Evolutionary conservation across 35 echinoderm and acorn worm genomes (phyloP).

Genomic region (Heliocidaris erythrogramma): DNA sequence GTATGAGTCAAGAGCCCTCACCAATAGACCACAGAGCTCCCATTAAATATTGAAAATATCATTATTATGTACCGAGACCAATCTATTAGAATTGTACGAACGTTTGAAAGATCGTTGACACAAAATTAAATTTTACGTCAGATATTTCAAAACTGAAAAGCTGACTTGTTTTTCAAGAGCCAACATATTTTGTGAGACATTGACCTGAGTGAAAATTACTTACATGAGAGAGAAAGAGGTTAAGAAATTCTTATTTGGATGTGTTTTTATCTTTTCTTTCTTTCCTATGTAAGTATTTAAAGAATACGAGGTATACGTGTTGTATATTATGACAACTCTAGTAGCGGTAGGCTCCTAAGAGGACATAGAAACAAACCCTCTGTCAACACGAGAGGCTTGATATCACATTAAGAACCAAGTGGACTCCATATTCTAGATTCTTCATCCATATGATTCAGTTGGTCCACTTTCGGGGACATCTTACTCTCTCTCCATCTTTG

Average conservation of each 20-base stretch:
- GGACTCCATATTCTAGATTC: slow-evolving; percentile 10
- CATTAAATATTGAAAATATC: neutral
- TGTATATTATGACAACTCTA: slow-evolving; percentile 13
- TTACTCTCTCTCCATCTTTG: neutral
- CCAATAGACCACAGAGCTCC: no score
- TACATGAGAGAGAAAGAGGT: neutral
- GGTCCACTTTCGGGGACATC: neutral
- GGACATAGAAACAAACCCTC: neutral
- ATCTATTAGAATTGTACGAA: neutral
- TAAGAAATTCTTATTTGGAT: neutral
- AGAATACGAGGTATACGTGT: neutral
- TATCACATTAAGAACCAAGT: slow-evolving; percentile 11
- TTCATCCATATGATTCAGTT: neutral
- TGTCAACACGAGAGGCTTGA: neutral
- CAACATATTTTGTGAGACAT: neutral
- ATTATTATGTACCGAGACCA: neutral
- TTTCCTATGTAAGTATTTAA: neutral
- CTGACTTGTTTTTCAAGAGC: neutral
- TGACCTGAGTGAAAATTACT: neutral
- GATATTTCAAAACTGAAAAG: neutral
- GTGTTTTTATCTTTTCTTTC: neutral
- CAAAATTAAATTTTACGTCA: neutral
- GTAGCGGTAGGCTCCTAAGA: neutral
- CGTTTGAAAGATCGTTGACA: neutral
- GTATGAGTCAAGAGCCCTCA: no score